Evolutionary conservation across 2,888 invertebrate genomes (phyloP), one percentile per base, ranked within the genome.

Genomic region (Drosophila nr. perissopoda): DNA sequence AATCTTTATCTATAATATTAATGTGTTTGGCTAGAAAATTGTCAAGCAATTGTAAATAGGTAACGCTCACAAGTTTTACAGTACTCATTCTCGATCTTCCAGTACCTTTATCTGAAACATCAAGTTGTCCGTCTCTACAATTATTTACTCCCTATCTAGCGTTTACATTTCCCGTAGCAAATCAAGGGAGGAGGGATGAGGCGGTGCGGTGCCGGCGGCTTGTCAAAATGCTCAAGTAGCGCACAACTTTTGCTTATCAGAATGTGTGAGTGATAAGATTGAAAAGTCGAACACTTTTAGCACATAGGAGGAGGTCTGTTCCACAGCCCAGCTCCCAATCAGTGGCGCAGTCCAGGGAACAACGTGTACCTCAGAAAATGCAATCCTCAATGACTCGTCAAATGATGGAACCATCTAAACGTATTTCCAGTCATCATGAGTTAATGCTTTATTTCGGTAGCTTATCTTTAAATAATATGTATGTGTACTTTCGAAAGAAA

Each of bases 221-320:
- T 76, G 76, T 79, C 69, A 38, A 63, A 59, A 53, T 66, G 34
- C 60, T 68, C 62, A 57, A 76, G 76, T 70, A 70, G 73, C 69
- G 33, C 48, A 38, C 36, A 18, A 18, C 21, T 53, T 33, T 33
- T 56, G 49, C 61, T 80, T 80, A 80, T 80, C 79, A 77, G 59
- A 51, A 4, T 21, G 31, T n/a, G 18, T 48, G 33, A 54, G 80
- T 57, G 79, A 80, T 80, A 77, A 80, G 79, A 80, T 80, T 77
- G 59, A 49, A 49, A 52, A 45, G 38, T 54, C 53, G 25, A 45
- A 65, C 36, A 25, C 40, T 42, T 40, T 45, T 45, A 45, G 45
- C 25, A 25, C 16, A 25, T 8, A 16, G 25, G 11, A 4, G 33
- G 33, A 33, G 10, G 33, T 33, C 33, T 33, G 33, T 10, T 8